Base-by-base conservation (phyloP, 2,888 invertebrate genomes). In the Biston betularia region DNA sequence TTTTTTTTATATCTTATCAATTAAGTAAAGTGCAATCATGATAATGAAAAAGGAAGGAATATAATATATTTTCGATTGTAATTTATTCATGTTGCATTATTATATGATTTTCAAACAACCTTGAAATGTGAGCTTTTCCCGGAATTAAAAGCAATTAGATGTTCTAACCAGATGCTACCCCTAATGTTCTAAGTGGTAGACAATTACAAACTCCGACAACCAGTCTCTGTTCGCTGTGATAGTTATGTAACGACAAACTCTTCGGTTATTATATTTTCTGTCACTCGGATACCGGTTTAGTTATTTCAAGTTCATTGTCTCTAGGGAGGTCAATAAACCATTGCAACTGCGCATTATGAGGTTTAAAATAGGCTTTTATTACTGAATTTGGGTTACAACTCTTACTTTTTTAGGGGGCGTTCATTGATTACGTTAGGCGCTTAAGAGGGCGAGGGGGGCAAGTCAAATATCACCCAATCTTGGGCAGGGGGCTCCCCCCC, bases 301-400 rank as follows among this genome's bases (percentile, higher is more conserved):
- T 80, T 75, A 67, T 75, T 76, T 66, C 76, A 85, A 85, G 91
- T 87, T 91, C 90, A 86, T 81, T 86, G 89, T 88, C 87, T 85
- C 75, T 65, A 24, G 33, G 72, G 70, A 82, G 88, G 86, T 87
- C 86, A 78, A 76, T 77, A 86, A 88, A 84, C 89, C 78, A 81
- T 81, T 79, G 80, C 79, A 79, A 81, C 74, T 78, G 35, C 48
- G 14, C 48, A 46, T 59, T 67, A 75, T 74, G 45, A 53, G 35
- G 65, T 61, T 38, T 63, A 74, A 80, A 78, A 73, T 79, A 71
- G 74, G 74, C 74, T 78, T 76, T 62, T 72, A 73, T 74, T 75
- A 79, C 79, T 72, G 73, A 78, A 77, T 76, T 68, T 71, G 59
- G 55, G 49, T 38, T 58, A 71, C 68, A 59, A 80, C 83, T 82